Base-by-base conservation (phyloP, 2,888 invertebrate genomes). In the Yponomeuta malinellus region DNA sequence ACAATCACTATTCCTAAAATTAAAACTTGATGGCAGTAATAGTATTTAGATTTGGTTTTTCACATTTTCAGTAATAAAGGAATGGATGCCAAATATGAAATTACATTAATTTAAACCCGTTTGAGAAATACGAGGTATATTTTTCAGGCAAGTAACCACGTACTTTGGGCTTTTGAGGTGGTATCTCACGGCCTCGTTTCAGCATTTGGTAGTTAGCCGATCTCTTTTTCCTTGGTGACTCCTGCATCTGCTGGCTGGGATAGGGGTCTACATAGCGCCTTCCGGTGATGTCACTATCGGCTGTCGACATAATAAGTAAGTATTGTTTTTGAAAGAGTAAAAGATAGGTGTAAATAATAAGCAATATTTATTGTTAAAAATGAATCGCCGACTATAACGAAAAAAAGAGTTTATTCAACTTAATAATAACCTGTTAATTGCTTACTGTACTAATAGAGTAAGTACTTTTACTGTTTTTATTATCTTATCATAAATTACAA, bases 261-360 rank as follows among this genome's bases (percentile, higher is more conserved):
- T 90, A 92, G 1, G 91, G 90, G 74, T 92, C 91, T 77, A 92
- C 89, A 78, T 86, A 92, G 71, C 91, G 84, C 71, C 90, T 78
- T 74, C 85, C 85, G 72, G 81, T 89, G 83, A 89, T 86, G 83
- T 91, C 90, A 82, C 88, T 89, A 84, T 92, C 90, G 87, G 85
- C 91, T 91, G 89, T 90, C 84, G 85, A 86, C 84, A 86, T 69
- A 37, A 33, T 23, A 23, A 23, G 23, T 48, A 43, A 43, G 6
- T 43, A 8, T 43, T 43, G 43, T 8, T 43, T 43, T 43, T 8
- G 43, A 43, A 5, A 43, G 6, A 43, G 43, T 43, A 43, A 5
- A 43, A 8, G 8, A 5, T 43, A 43, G 43, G 5, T 43, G 43
- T 1, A 43, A 43, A 43, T 3, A 3, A 33, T 33, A 33, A 33